Base-by-base conservation (phyloP, 2,113 vertebrate species). In the Sturnus vulgaris region DNA sequence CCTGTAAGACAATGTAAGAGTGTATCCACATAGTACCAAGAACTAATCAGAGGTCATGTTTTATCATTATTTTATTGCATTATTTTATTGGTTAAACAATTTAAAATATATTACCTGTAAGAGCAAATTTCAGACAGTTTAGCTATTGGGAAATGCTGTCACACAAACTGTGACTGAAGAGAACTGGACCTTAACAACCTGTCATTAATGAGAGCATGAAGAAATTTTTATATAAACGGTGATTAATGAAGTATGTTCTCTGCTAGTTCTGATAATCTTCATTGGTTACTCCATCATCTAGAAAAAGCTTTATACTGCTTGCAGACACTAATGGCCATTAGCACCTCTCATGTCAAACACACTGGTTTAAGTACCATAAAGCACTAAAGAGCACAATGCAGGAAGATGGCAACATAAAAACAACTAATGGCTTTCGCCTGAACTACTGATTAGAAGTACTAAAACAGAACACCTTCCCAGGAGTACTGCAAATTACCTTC, bases 311-410 rank as follows among this genome's bases (percentile, higher is more conserved):
- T 79, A 8, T 37, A 86, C 19, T 64, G 64, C 68, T 75, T 46
- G 86, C 10, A 80, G 79, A 82, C 35, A 70, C n/a, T 59, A 64
- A 86, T 30, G 35, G 52, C 52, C 63, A 88, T 78, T 70, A 96
- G 55, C 52, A 86, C 56, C 44, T 83, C 44, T 66, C 47, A 73
- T 17, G 40, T 46, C 64, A 86, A 78, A 90, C 23, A 40, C 8
- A 20, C 27, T 24, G 15, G 3, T 73, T 63, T 71, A 80, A 94
- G 39, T 27, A 60, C 28, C 49, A 64, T 13, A 78, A 50, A 86
- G 52, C 22, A 80, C 44, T 82, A 63, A 66, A 70, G 33, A 93
- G 55, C 30, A 91, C 63, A 82, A 61, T 19, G 24, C 37, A 82
- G 37, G 23, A 69, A 47, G 47, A 80, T 47, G 63, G 47, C 28